Base-by-base conservation (phyloP, 2,888 invertebrate species). In the Lasioglossum calceatum region DNA sequence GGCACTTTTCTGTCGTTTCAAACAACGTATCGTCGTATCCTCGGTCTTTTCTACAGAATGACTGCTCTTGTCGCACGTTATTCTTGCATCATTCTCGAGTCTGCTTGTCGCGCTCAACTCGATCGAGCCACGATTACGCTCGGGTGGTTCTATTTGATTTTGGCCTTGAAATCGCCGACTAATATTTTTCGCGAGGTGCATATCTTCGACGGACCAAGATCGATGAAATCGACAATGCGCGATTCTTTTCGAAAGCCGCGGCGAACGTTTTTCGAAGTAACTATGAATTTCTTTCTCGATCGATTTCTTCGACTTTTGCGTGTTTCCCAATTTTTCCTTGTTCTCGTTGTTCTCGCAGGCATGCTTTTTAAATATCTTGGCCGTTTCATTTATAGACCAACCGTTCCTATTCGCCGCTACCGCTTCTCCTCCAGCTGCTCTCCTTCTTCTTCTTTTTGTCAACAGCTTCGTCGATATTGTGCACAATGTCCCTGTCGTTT, bases 301-400 rank as follows among this genome's bases (percentile, higher is more conserved):
- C 73, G 64, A 7, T 58, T 58, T 83, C 78, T 16, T 87, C 87
- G 0, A 91, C 2, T 14, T 39, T 47, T 23, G 27, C n/a, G 42
- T 1, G 5, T 39, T 54, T 23, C 4, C 23, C 27, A 4, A 16
- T 88, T 92, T 92, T 61, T 85, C 87, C 0, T 86, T 90, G 16
- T n/a, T 85, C 1, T 92, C 92, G 0, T 91, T 92, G 47, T 92
- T 92, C 32, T 92, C 91, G 36, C 89, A 92, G 67, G 92, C 83
- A 58, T 92, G 91, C 1, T 90, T 89, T 70, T 94, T 93, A 0
- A 95, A 83, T 1, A 93, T 94, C 32, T 92, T 93, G 0, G 93
- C 93, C 0, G 94, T 94, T 79, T 93, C 93, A 77, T 93, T 92
- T 54, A 95, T 82, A 19, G 95, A 94, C 94, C 95, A 94, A 14